Conservation (phyloP, 2,888 invertebrate genomes). For the Chrysina gloriosa region DNA sequence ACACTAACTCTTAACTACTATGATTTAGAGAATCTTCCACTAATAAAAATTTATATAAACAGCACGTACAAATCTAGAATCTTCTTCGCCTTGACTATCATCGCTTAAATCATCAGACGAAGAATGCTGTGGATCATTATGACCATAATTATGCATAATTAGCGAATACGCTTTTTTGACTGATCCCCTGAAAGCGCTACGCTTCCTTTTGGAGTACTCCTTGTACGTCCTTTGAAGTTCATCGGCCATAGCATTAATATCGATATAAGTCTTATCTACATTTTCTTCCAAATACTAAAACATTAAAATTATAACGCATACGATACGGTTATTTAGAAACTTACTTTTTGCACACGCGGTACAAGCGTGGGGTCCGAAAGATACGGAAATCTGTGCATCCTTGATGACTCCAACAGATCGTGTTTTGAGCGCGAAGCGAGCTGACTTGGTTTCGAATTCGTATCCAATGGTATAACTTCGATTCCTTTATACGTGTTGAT, state of each 20-base stretch:
- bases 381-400: conserved; percentile 56
- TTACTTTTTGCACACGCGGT: conserved; percentile 68
- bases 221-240: conserved; percentile 78
- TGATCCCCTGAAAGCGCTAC: conserved; percentile 79
- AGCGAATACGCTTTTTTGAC: conserved; percentile 84
- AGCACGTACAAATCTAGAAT: conserved; percentile 23
- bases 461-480: conserved; percentile 52
- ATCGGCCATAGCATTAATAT: conserved; percentile 87
- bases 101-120: conserved; percentile 72
- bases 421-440: conserved; percentile 32
- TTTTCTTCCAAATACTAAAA: conserved; percentile 81
- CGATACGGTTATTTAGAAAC: background rate
- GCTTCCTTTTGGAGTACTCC: conserved; percentile 85
- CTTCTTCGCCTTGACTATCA: conserved; percentile 64
- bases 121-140: conserved; percentile 67
- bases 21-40: too few relatives aligned
- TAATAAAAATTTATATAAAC: conserved; percentile 1
- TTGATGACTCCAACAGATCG: conserved; percentile 24
- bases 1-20: too few relatives aligned
- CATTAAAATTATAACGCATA: background rate
- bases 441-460: conserved; percentile 30
- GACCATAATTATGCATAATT: conserved; percentile 76
- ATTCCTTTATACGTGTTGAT: conserved; percentile 46
- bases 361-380: conserved; percentile 65
- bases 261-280: conserved; percentile 82